phyloP scores from a whole-genome alignment of 2,113 vertebrate species.

The Oncorhynchus keta region DNA sequence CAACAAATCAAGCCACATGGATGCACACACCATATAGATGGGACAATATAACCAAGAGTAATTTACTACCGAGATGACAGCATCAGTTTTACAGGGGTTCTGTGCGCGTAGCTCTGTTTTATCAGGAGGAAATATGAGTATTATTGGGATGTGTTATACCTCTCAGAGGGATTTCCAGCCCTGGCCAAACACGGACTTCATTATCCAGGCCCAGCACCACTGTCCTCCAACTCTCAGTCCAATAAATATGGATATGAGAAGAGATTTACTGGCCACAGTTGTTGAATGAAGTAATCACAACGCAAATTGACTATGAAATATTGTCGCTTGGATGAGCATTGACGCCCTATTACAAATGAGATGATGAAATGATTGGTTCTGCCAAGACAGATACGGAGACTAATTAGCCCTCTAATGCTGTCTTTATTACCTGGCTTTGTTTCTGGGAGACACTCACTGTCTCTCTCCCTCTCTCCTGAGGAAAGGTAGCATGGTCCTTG shows the following conservation, averaged over 20 bases:
- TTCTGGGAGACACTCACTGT: conserved; percentile 49
- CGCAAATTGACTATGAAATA: conserved; percentile 71
- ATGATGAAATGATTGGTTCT: conserved; percentile 69
- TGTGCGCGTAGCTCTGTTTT: conserved; percentile 30
- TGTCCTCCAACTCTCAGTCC: conserved; percentile 60
- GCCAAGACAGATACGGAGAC: conserved; percentile 58
- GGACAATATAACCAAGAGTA: conserved; percentile 25
- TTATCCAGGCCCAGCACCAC: conserved; percentile 54
- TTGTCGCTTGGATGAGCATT: conserved; percentile 48
- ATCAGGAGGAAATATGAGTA: conserved; percentile 28
- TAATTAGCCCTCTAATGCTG: conserved; percentile 76
- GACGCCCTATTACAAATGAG: conserved; percentile 55
- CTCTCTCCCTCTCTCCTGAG: conserved; percentile 19
- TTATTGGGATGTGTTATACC: conserved; percentile 37
- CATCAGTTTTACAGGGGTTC: conserved; percentile 49
- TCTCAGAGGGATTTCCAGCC: conserved; percentile 44
- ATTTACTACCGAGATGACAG: conserved; percentile 45
- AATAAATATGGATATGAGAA: conserved; percentile 75
- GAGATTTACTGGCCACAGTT: conserved; percentile 72
- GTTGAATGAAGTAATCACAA: conserved; percentile 60
- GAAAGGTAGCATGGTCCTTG: conserved; percentile 38
- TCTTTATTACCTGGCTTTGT: conserved; percentile 70
- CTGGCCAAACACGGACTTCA: conserved; percentile 50
- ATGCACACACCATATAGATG: conserved; percentile 6
- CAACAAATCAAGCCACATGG: conserved; percentile 1